A percentile compares a stretch with the other conserved stretches of the same genome.
phyloP scores from a whole-genome alignment of 1,140 invertebrate genomes.

The Drosophila mojavensis region DNA sequence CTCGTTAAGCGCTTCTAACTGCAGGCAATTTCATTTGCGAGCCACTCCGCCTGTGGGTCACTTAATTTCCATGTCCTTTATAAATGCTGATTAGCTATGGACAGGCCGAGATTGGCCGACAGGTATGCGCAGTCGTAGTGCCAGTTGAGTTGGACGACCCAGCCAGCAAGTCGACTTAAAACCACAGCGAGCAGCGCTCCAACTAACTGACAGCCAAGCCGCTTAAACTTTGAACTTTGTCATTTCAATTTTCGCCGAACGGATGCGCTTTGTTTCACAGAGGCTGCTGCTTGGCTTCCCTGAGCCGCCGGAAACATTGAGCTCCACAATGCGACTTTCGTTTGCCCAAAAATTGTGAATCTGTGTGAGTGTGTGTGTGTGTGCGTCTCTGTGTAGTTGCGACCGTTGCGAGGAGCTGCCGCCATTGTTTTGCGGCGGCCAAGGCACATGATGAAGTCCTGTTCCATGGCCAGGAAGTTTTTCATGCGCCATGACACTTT shows the following conservation, averaged over 20 bases:
- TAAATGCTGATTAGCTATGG: constrained; percentile 58
- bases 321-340: constrained; percentile 80
- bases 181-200: not conserved
- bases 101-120: constrained; percentile 28
- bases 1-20: constrained; percentile 74
- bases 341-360: constrained; percentile 57
- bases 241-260: constrained; percentile 83
- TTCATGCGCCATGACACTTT: constrained; percentile 82
- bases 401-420: constrained; percentile 56
- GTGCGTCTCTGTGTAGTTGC: constrained; percentile 21
- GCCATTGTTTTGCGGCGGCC: constrained; percentile 73
- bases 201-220: constrained; percentile 77
- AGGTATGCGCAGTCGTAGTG: constrained; percentile 21
- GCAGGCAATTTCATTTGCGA: constrained; percentile 78
- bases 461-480: constrained; percentile 68
- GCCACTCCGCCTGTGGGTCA: constrained; percentile 35
- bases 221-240: constrained; percentile 84
- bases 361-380: constrained; percentile 22
- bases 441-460: constrained; percentile 53
- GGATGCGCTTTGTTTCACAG: constrained; percentile 81
- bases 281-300: not conserved
- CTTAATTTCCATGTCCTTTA: constrained; percentile 65
- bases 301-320: constrained; percentile 73
- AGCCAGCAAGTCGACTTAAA: constrained; percentile 51
- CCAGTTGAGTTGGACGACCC: not conserved